Evolutionary conservation across 2,797 vertebrate species (phyloP).

Genomic region (Avahi laniger): DNA sequence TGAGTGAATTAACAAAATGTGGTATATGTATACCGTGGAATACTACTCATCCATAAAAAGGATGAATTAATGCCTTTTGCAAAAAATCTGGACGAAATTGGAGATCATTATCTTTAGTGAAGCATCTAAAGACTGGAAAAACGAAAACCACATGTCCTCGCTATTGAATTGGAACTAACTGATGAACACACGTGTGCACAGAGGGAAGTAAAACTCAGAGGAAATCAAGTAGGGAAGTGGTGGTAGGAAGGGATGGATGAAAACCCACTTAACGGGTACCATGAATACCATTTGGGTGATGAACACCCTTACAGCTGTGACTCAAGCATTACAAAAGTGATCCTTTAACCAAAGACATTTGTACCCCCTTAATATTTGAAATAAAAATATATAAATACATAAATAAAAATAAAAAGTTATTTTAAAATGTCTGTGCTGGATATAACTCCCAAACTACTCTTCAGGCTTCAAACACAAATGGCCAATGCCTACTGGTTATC

Average conservation of each 20-base stretch:
- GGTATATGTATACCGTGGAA: fast-evolving
- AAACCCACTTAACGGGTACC: background rate
- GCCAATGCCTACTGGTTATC: background rate
- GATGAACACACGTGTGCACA: background rate
- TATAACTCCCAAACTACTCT: background rate
- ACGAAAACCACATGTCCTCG: background rate
- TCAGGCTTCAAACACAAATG: background rate
- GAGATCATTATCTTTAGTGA: background rate
- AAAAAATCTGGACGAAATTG: background rate
- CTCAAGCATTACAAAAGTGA: background rate
- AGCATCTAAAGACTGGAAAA: background rate
- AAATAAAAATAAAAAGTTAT: background rate
- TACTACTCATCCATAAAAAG: background rate
- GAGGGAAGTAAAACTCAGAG: background rate
- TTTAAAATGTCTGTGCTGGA: background rate
- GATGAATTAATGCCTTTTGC: background rate
- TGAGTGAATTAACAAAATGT: background rate
- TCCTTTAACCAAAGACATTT: background rate
- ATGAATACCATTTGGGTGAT: background rate
- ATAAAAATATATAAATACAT: background rate
- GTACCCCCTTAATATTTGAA: background rate
- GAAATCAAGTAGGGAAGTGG: background rate
- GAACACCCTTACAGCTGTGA: background rate
- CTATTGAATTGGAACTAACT: background rate
- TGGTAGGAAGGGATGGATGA: background rate